These are phyloP conservation scores for Trichonephila inaurata DNA, from an alignment of 1,140 invertebrate species.

Conservation along the genomic window DNA sequence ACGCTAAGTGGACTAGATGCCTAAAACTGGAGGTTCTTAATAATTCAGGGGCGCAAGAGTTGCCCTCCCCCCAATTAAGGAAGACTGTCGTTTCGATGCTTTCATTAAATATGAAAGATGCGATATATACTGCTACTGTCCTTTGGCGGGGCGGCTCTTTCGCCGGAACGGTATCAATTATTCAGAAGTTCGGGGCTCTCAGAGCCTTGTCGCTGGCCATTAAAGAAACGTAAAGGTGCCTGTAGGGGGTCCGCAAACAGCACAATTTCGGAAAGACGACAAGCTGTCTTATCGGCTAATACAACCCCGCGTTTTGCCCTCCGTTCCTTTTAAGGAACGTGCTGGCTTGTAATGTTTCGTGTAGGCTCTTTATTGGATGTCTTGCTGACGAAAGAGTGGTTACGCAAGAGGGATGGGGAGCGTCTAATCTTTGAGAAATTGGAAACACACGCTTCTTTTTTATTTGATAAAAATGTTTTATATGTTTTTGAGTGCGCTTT, in stretches of 20 bases:
- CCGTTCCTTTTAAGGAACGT: background rate
- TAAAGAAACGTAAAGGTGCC: slow-evolving; percentile 72
- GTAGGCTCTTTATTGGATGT: slow-evolving; percentile 8
- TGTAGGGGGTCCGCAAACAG: slow-evolving; percentile 66
- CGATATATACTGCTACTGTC: slow-evolving; percentile 44
- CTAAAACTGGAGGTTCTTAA: slow-evolving; percentile 64
- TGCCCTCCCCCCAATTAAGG: slow-evolving; percentile 61
- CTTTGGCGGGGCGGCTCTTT: background rate
- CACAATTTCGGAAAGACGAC: slow-evolving; percentile 44
- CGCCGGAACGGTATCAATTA: slow-evolving; percentile 57
- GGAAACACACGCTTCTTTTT: background rate
- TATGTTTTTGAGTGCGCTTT: background rate
- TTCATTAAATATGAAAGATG: slow-evolving; percentile 71
- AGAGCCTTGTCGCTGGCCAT: slow-evolving; percentile 56
- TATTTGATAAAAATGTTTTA: background rate
- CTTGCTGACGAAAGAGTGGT: background rate
- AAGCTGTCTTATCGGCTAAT: slow-evolving; percentile 41
- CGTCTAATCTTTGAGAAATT: background rate
- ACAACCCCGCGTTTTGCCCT: background rate
- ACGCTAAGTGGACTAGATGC: slow-evolving; percentile 61
- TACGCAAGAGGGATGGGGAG: background rate
- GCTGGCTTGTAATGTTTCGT: slow-evolving; percentile 14
- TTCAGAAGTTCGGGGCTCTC: slow-evolving; percentile 23
- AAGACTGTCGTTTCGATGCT: slow-evolving; percentile 55
- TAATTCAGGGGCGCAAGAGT: slow-evolving; percentile 50